A percentile compares a stretch with the other conserved stretches of the same genome.
phyloP scores from a whole-genome alignment of 2,888 invertebrate genomes.

The Drosophila histrio region DNA sequence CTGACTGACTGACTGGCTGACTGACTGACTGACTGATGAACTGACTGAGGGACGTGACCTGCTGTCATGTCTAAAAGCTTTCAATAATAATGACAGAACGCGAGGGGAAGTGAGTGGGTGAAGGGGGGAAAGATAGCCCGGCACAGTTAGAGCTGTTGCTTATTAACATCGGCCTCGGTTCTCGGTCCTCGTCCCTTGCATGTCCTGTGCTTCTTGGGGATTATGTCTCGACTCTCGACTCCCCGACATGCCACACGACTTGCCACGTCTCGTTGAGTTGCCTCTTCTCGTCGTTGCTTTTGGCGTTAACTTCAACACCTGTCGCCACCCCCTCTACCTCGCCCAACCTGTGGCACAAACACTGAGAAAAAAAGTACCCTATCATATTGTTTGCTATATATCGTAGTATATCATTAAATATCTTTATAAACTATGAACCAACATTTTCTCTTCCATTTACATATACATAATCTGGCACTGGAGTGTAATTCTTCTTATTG shows the following conservation, averaged over 20 bases:
- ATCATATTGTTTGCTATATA: too few species aligned
- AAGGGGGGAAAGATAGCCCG: neutral
- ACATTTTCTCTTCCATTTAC: too few species aligned
- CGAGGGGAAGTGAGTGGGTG: neutral
- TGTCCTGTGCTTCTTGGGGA: slow-evolving; percentile 52
- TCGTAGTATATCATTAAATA: too few species aligned
- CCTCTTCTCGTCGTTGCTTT: slow-evolving; percentile 3
- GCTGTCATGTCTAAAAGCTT: slow-evolving; percentile 76
- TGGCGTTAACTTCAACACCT: slow-evolving; percentile 58
- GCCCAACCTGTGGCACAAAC: neutral
- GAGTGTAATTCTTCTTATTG: too few species aligned
- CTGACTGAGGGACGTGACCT: slow-evolving; percentile 61
- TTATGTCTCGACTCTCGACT: slow-evolving; percentile 45
- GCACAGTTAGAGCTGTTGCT: slow-evolving; percentile 35
- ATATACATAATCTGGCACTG: too few species aligned
- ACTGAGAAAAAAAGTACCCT: neutral
- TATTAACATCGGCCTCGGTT: slow-evolving; percentile 38
- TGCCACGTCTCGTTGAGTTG: slow-evolving; percentile 6
- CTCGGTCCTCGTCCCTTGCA: neutral
- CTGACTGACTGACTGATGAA: slow-evolving; percentile 23
- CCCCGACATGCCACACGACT: slow-evolving; percentile 9
- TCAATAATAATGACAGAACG: slow-evolving; percentile 67
- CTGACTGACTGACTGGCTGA: slow-evolving; percentile 27
- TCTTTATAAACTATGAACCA: too few species aligned
- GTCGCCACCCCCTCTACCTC: slow-evolving; percentile 18